Percentiles rank a stretch among this genome's conserved stretches.
Evolutionary conservation across 2,888 invertebrate species (phyloP).

Genomic region (Drosophila affinis): DNA sequence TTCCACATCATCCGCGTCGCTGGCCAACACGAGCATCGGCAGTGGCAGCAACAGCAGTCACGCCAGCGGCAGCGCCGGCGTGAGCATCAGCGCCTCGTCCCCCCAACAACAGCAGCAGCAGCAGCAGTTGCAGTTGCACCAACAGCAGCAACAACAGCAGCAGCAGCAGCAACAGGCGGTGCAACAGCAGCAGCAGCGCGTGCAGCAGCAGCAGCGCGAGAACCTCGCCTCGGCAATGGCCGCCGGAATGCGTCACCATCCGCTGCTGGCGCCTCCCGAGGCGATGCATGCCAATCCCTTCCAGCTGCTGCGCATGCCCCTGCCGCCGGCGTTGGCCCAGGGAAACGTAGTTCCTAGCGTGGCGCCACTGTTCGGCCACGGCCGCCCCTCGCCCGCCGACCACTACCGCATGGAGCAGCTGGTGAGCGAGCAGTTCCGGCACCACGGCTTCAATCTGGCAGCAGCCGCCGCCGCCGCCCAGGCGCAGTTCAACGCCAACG

Average conservation of each 20-base stretch:
- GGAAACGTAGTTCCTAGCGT: slow-evolving; percentile 89
- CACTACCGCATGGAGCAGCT: slow-evolving; percentile 93
- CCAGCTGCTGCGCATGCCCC: slow-evolving; percentile 90
- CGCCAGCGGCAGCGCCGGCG: slow-evolving; percentile 22
- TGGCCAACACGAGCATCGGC: slow-evolving; percentile 34
- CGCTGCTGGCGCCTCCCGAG: slow-evolving; percentile 88
- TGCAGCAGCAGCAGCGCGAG: slow-evolving; percentile 82
- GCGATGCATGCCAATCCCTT: slow-evolving; percentile 90
- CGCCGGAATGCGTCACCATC: slow-evolving; percentile 86
- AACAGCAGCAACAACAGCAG: slow-evolving; percentile 49
- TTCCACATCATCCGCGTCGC: slow-evolving; percentile 29
- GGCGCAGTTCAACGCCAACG: slow-evolving; percentile 85
- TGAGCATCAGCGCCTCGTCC: slow-evolving; percentile 43
- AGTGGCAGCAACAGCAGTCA: slow-evolving; percentile 27
- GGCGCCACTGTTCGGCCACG: slow-evolving; percentile 90
- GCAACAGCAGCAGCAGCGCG: slow-evolving; percentile 81
- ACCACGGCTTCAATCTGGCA: slow-evolving; percentile 90
- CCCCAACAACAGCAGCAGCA: slow-evolving; percentile 67
- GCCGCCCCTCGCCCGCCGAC: slow-evolving; percentile 91
- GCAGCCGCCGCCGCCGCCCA: slow-evolving; percentile 88
- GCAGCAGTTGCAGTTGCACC: slow-evolving; percentile 84
- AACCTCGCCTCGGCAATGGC: slow-evolving; percentile 84
- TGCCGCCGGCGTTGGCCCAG: slow-evolving; percentile 88
- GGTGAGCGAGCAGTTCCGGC: slow-evolving; percentile 92
- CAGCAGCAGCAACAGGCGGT: slow-evolving; percentile 67